Evolutionary conservation across 1,140 invertebrate species (phyloP).

Genomic region (Bombus fervidus): DNA sequence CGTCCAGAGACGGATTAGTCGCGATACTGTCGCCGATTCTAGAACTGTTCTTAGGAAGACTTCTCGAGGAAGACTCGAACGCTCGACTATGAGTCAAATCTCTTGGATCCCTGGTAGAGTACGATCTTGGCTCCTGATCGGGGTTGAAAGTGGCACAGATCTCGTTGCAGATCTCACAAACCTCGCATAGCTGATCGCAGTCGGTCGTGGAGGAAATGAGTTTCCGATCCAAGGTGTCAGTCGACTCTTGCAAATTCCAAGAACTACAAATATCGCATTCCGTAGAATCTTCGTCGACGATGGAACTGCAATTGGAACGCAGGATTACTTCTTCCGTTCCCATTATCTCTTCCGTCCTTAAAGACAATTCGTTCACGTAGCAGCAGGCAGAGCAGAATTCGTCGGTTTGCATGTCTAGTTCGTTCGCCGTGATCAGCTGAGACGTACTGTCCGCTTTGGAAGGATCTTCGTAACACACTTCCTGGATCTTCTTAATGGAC

Average conservation of each 20-base stretch:
- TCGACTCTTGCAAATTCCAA: conserved; percentile 71
- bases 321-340: conserved; percentile 72
- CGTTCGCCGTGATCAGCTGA: conserved; percentile 65
- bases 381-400: conserved; percentile 79
- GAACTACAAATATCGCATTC: conserved; percentile 80
- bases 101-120: background rate
- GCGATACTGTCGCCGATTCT: conserved; percentile 27
- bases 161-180: conserved; percentile 80
- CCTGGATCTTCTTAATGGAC: conserved; percentile 74
- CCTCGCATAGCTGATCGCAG: conserved; percentile 68
- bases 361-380: conserved; percentile 71
- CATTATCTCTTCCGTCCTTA: conserved; percentile 50
- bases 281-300: conserved; percentile 74
- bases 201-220: conserved; percentile 7
- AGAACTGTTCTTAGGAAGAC: conserved; percentile 32
- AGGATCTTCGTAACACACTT: conserved; percentile 49
- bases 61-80: conserved; percentile 15
- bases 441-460: conserved; percentile 73
- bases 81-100: background rate
- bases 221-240: conserved; percentile 59
- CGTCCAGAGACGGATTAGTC: conserved; percentile 56
- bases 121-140: conserved; percentile 42
- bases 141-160: conserved; percentile 59
- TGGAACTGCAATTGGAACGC: conserved; percentile 75
- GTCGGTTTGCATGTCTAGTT: conserved; percentile 71